These are phyloP conservation scores for Scaptomyza pallida DNA, from an alignment of 1,140 invertebrate species.

Conservation along the genomic window DNA sequence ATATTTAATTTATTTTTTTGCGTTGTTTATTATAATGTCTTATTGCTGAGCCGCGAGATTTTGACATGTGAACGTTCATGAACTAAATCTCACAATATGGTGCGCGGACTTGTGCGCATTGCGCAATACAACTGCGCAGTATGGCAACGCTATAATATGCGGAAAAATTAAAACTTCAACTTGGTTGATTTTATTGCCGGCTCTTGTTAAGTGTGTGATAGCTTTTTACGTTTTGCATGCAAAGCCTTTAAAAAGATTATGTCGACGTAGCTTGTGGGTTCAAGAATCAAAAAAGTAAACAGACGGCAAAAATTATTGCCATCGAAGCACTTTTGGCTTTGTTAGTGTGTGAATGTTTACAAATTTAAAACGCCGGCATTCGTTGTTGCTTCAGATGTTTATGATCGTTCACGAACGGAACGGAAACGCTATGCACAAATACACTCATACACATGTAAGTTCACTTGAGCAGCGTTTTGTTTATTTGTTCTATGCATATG, in stretches of 20 bases:
- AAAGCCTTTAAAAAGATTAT: background rate
- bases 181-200: background rate
- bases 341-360: background rate
- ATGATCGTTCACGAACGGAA: background rate
- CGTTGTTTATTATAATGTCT: background rate
- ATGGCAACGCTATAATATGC: slow-evolving; percentile 1
- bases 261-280: background rate
- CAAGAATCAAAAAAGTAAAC: background rate
- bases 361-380: background rate
- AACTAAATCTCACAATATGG: background rate
- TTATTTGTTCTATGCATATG: background rate
- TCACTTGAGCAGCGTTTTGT: background rate
- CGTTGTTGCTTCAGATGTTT: background rate
- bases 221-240: background rate
- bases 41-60: background rate
- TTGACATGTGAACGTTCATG: too few species aligned
- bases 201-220: background rate
- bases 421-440: background rate
- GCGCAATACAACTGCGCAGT: background rate
- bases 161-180: background rate
- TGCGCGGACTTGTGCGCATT: background rate
- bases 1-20: background rate
- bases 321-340: slow-evolving; percentile 24
- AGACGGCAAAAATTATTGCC: slow-evolving; percentile 7
- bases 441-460: background rate